These are phyloP conservation scores for Lepus oiostolus DNA, from an alignment of 2,797 vertebrate species.

Conservation along the genomic window DNA sequence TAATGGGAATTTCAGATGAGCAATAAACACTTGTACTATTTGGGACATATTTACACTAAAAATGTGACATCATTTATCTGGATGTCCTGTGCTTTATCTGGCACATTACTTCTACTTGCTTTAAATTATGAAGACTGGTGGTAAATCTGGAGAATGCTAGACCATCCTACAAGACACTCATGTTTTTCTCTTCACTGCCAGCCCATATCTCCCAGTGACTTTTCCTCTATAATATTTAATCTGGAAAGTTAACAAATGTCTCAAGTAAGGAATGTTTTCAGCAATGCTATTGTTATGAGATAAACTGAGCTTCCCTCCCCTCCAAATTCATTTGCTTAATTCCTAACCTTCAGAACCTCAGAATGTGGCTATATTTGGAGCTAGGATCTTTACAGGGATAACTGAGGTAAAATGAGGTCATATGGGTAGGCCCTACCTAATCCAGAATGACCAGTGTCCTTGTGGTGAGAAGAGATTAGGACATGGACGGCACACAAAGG, in stretches of 20 bases:
- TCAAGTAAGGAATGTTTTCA: conserved; percentile 51
- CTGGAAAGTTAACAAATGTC: conserved; percentile 31
- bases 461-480: not conserved
- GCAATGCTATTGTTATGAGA: conserved; percentile 25
- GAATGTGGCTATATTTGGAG: conserved; percentile 47
- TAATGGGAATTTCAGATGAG: conserved; percentile 37
- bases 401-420: conserved; percentile 9
- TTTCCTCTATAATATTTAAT: conserved; percentile 29
- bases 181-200: not conserved
- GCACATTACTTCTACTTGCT: not conserved
- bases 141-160: not conserved
- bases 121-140: conserved; percentile 29
- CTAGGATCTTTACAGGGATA: not conserved
- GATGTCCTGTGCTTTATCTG: not conserved
- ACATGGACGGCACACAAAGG: not conserved
- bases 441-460: not conserved
- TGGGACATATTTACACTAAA: conserved; percentile 6
- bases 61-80: not conserved
- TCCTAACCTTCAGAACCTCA: not conserved
- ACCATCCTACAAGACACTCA: not conserved
- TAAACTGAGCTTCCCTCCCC: not conserved
- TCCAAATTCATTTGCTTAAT: conserved; percentile 9
- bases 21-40: not conserved
- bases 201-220: not conserved
- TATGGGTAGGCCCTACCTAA: not conserved